phyloP scores from a whole-genome alignment of 2,888 invertebrate species.

The Platynereis dumerilii region DNA sequence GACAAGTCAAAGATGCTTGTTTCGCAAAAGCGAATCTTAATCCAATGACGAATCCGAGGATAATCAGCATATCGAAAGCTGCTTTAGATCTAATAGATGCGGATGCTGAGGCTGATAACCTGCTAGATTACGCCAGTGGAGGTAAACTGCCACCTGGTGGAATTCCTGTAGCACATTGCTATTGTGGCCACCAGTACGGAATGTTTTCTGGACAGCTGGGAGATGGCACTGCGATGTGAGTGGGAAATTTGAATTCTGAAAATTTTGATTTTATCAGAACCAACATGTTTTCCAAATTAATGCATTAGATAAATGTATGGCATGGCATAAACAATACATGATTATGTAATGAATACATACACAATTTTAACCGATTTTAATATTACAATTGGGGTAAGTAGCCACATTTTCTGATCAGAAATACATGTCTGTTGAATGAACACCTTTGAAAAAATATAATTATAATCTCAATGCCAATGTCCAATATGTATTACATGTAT shows the following conservation, averaged over 20 bases:
- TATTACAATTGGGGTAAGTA: too few species aligned
- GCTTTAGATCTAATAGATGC: slow-evolving; percentile 59
- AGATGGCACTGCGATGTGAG: slow-evolving; percentile 65
- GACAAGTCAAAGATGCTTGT: slow-evolving; percentile 56
- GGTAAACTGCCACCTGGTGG: slow-evolving; percentile 67
- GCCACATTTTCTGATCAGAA: too few species aligned
- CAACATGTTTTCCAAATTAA: too few species aligned
- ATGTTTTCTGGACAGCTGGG: slow-evolving; percentile 71
- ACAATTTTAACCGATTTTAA: too few species aligned
- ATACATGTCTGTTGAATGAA: too few species aligned
- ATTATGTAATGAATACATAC: too few species aligned
- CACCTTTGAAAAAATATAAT: too few species aligned
- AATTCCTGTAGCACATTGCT: slow-evolving; percentile 65
- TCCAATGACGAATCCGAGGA: slow-evolving; percentile 59
- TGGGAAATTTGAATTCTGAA: slow-evolving; percentile 2
- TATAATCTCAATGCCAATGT: too few species aligned
- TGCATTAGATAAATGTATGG: too few species aligned
- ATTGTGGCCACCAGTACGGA: slow-evolving; percentile 73
- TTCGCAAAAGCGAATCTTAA: slow-evolving; percentile 67
- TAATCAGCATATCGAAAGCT: slow-evolving; percentile 68
- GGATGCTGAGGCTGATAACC: slow-evolving; percentile 55
- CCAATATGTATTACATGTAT: too few species aligned
- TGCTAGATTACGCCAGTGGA: slow-evolving; percentile 69
- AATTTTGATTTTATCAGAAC: too few species aligned
- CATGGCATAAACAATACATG: too few species aligned